Percentiles rank a stretch among this genome's conserved stretches.
phyloP scores from a whole-genome alignment of 2,888 invertebrate species.

The Unio pictorum region DNA sequence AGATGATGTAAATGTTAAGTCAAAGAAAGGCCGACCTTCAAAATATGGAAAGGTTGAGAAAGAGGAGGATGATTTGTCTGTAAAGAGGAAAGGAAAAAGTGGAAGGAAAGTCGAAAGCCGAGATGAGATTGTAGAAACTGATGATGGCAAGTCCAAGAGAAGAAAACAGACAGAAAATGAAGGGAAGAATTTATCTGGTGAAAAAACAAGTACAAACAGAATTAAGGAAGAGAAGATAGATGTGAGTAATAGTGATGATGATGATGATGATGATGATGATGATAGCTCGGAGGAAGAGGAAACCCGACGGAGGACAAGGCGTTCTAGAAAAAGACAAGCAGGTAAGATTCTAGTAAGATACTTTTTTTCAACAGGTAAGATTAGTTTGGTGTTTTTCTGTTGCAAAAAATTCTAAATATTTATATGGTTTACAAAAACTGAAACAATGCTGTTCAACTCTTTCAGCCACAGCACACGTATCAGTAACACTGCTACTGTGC shows the following conservation, averaged over 20 bases:
- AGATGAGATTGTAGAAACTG: conserved; percentile 5
- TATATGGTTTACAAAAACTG: no score
- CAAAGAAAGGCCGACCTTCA: conserved; percentile 4
- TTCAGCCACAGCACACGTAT: no score
- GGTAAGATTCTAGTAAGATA: conserved; percentile 1
- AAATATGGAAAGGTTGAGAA: conserved; percentile 3
- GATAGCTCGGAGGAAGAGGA: conserved; percentile 1
- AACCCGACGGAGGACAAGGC: conserved; percentile 13
- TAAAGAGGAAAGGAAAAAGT: conserved; percentile 8
- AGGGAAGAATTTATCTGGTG: conserved; percentile 8
- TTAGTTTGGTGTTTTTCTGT: no score
- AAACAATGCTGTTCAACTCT: no score
- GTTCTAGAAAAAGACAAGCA: conserved; percentile 6
- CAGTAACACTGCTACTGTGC: no score
- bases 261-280: conserved; percentile 2
- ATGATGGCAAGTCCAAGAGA: not conserved
- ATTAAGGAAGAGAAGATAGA: conserved; percentile 9
- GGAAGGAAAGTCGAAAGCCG: conserved; percentile 1
- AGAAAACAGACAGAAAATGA: conserved; percentile 12
- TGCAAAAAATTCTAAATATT: no score
- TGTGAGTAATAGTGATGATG: conserved; percentile 8
- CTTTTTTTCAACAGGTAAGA: no score
- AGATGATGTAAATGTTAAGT: conserved; percentile 4
- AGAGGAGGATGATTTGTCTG: not conserved
- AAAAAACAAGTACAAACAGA: conserved; percentile 14